Percentiles rank a stretch among this genome's conserved stretches.
phyloP scores from a whole-genome alignment of 2,113 vertebrate genomes.

The Mobula hypostoma region DNA sequence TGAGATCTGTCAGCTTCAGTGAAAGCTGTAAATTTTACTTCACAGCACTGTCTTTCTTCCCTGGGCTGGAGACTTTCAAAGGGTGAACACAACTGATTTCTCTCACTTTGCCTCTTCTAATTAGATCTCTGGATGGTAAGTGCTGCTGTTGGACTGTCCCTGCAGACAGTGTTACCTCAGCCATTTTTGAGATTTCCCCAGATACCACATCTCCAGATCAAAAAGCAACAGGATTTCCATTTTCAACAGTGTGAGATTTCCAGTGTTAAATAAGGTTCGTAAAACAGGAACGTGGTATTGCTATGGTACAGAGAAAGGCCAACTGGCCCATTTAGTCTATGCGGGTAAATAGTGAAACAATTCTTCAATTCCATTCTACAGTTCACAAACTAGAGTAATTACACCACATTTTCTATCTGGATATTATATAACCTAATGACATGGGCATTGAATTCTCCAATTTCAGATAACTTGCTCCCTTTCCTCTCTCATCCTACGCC shows the following conservation, averaged over 20 bases:
- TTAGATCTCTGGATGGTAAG: neutral
- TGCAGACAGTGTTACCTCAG: neutral
- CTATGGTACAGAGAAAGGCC: too few relatives aligned
- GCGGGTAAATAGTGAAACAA: too few relatives aligned
- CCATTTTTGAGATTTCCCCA: neutral
- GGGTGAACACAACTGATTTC: neutral
- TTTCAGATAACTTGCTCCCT: too few relatives aligned
- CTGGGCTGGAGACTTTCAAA: neutral
- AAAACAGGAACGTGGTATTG: too few relatives aligned
- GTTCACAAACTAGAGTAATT: too few relatives aligned
- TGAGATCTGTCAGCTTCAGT: neutral
- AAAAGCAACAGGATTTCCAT: neutral
- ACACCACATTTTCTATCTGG: too few relatives aligned
- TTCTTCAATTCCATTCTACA: too few relatives aligned
- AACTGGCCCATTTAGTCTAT: too few relatives aligned
- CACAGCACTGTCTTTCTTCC: neutral
- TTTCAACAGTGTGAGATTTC: neutral
- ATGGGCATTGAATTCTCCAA: too few relatives aligned
- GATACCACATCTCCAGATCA: neutral
- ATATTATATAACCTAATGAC: too few relatives aligned
- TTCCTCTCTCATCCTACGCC: too few relatives aligned
- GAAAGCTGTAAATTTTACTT: neutral
- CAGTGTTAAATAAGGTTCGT: too few relatives aligned
- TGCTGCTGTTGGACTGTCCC: neutral
- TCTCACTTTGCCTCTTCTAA: neutral